Base-by-base conservation (phyloP, 2,888 invertebrate species). In the Agrilus cyanescens region DNA sequence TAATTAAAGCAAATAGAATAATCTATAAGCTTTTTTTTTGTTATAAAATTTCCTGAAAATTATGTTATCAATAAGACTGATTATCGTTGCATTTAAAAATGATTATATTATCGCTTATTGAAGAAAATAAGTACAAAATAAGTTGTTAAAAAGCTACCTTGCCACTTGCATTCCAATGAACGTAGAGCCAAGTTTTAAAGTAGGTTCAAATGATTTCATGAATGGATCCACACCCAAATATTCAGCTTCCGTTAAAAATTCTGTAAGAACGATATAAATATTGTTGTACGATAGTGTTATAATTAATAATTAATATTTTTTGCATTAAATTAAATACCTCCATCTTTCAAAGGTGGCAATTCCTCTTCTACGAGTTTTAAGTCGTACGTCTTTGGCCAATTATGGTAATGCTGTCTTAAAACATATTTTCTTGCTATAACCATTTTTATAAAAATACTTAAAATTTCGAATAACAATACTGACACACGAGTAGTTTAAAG, bases 211-310 rank as follows among this genome's bases (percentile, higher is more conserved):
- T 2, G 72, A 70, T 51, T 80, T 67, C 78, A 80, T 79, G 46
- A 81, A 84, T 1, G 85, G 84, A 62, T 84, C 85, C 18, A 84
- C 79, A 49, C 81, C 81, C 1, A 82, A 58, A 57, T 72, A 82
- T 54, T 77, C 70, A 2, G 82, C 82, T 67, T 82, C 73, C 2
- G 75, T 67, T 39, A 83, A 65, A 51, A 79, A 74, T 66, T 82
- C 80, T 81, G 59, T 46, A 70, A 68, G 40, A 20, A 25, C 8
- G 10, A 8, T 4, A 25, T 10, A 25, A 2, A 4, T 25, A 4
- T 10, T 25, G 25, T 20, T 25, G 25, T 25, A 4, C 10, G 8
- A 25, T 10, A 20, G 5, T 20, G 7, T 20, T 20, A 20, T 5
- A 5, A 4, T 20, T 20, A 20, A 20, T 20, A 20, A 20, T 7